These are phyloP conservation scores for Phortica magna DNA, from an alignment of 2,888 invertebrate genomes.

Conservation along the genomic window DNA sequence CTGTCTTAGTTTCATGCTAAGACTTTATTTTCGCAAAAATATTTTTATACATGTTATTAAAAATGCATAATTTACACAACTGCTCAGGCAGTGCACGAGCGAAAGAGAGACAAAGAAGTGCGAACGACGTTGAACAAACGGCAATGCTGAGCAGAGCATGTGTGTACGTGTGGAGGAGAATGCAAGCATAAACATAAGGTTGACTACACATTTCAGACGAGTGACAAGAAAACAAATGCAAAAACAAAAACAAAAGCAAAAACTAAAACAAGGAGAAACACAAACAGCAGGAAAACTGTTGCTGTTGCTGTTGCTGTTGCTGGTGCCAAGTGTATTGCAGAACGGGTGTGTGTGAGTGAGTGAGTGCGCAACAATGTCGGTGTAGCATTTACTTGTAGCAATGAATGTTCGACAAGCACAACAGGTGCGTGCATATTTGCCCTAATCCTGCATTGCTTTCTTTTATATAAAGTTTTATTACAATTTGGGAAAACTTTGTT, in stretches of 20 bases:
- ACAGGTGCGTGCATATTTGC: not conserved
- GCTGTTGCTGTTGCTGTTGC: no score
- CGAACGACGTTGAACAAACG: not conserved
- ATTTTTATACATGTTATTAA: not conserved
- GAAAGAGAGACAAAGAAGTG: not conserved
- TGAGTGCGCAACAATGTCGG: not conserved
- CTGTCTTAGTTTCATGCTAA: no score
- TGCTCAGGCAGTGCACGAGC: not conserved
- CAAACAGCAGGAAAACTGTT: no score
- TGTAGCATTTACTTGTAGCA: constrained; percentile 1
- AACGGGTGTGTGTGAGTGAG: not conserved
- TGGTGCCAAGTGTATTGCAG: no score
- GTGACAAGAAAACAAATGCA: no score
- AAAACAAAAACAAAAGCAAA: no score
- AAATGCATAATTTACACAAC: constrained; percentile 4
- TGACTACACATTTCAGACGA: no score
- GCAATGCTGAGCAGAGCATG: not conserved
- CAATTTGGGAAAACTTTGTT: not conserved
- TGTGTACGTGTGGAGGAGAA: no score
- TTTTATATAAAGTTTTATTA: not conserved
- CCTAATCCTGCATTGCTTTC: not conserved
- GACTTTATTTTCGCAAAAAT: not conserved
- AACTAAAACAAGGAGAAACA: no score
- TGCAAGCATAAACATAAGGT: no score
- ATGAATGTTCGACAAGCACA: constrained; percentile 4